Evolutionary conservation across 2,113 vertebrate genomes (phyloP).

Genomic region (Ploceus nigricollis): DNA sequence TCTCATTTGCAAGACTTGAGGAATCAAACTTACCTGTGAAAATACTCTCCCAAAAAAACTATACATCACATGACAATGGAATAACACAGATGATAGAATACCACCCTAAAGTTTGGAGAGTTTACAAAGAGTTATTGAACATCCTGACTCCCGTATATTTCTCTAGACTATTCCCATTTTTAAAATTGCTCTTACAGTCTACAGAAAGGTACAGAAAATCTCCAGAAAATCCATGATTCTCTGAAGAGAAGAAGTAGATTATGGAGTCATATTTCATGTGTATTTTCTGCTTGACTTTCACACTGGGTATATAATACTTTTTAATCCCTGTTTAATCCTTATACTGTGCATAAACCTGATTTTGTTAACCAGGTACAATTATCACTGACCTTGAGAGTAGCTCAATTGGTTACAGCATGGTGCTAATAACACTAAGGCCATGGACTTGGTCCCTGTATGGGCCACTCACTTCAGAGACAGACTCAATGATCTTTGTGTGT

Average conservation of each 20-base stretch:
- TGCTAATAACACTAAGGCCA: no score
- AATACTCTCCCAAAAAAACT: background rate
- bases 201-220: background rate
- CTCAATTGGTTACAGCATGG: background rate
- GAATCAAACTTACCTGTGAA: background rate
- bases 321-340: background rate
- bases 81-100: background rate
- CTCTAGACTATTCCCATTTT: background rate
- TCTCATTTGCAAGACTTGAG: background rate
- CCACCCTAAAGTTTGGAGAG: background rate
- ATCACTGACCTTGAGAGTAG: background rate
- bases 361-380: background rate
- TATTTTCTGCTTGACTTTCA: background rate
- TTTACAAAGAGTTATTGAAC: background rate
- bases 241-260: background rate
- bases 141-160: accelerated
- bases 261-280: background rate
- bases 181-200: background rate
- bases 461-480: background rate
- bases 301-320: background rate
- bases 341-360: background rate
- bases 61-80: background rate
- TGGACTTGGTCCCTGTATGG: background rate
- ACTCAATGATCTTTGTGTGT: background rate
- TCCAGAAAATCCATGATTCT: background rate